Evolutionary conservation across 2,113 vertebrate species (phyloP).

Genomic region (Ciconia stormi): DNA sequence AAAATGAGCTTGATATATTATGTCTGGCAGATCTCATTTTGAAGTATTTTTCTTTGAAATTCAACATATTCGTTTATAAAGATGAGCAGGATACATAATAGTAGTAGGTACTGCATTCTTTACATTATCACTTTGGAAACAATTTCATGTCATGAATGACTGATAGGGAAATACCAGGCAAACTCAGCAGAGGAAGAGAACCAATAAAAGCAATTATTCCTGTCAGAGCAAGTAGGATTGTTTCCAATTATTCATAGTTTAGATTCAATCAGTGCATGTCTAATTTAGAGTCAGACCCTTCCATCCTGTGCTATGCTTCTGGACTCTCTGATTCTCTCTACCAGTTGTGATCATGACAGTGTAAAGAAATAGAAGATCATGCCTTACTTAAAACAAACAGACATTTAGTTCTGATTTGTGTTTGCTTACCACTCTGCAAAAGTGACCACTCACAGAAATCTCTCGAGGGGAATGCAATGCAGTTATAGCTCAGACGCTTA

Average conservation of each 20-base stretch:
- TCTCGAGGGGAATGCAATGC: not conserved
- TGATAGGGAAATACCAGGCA: not conserved
- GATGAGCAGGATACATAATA: not conserved
- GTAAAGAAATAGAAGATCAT: not conserved
- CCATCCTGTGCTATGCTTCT: not conserved
- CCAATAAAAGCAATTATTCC: slow-evolving; percentile 15
- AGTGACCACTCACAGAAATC: not conserved
- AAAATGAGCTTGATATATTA: not conserved
- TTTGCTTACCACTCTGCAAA: not conserved
- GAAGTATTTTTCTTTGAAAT: not conserved
- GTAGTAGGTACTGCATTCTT: not conserved
- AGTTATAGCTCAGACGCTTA: not conserved
- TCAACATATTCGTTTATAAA: not conserved
- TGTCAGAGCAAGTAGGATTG: not conserved
- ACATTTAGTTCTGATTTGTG: not conserved
- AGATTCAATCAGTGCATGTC: not conserved
- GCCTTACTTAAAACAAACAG: not conserved
- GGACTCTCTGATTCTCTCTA: not conserved
- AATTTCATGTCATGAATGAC: not conserved
- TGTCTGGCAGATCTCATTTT: not conserved
- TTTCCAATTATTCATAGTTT: slow-evolving; percentile 19
- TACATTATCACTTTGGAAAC: not conserved
- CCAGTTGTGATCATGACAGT: not conserved
- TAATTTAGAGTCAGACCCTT: not conserved
- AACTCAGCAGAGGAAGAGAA: not conserved